phyloP scores from a whole-genome alignment of 1,140 invertebrate genomes.

The Heliothis subflexa region DNA sequence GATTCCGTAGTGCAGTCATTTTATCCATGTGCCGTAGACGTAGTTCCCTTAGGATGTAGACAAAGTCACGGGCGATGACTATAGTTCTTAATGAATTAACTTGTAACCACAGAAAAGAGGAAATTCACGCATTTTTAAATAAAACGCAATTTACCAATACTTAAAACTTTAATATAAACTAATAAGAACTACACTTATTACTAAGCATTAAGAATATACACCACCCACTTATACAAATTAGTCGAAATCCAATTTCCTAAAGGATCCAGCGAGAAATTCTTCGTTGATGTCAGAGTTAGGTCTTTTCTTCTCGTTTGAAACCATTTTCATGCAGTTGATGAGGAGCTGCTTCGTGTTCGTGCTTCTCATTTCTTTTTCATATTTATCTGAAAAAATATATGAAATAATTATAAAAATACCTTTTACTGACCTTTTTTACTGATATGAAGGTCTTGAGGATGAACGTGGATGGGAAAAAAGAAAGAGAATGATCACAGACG shows the following conservation, averaged over 20 bases:
- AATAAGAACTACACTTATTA: constrained; percentile 17
- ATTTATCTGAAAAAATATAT: constrained; percentile 53
- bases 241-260: constrained; percentile 65
- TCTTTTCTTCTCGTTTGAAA: constrained; percentile 58
- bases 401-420: neutral
- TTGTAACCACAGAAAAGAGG: no score
- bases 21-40: no score
- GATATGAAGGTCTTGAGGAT: no score
- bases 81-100: no score
- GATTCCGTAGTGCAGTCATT: no score
- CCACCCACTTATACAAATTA: constrained; percentile 25
- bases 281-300: constrained; percentile 52
- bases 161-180: constrained; percentile 6
- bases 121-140: neutral
- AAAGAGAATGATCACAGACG: no score
- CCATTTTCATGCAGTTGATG: constrained; percentile 58
- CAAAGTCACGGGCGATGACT: no score
- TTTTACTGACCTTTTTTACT: no score
- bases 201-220: neutral
- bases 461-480: no score
- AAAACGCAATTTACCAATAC: neutral
- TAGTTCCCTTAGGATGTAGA: no score
- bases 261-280: constrained; percentile 63
- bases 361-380: constrained; percentile 57
- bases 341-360: constrained; percentile 57